phyloP scores from a whole-genome alignment of 2,113 vertebrate species.

The Struthio camelus region DNA sequence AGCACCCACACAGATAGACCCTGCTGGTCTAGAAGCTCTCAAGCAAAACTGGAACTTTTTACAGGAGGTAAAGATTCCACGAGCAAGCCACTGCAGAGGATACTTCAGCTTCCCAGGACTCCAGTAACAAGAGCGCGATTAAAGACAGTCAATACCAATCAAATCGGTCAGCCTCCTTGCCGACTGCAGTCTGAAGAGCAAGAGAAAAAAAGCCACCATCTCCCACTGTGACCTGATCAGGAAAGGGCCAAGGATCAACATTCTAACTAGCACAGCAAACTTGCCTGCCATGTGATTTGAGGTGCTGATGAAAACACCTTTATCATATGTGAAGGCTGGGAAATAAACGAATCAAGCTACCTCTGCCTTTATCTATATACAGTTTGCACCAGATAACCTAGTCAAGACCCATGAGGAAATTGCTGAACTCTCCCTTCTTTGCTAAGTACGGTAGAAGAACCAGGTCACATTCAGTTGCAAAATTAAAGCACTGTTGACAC shows the following conservation, averaged over 20 bases:
- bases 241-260: neutral
- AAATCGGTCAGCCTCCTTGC: neutral
- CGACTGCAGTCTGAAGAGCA: neutral
- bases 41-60: neutral
- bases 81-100: neutral
- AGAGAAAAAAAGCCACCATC: neutral
- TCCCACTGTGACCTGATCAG: neutral
- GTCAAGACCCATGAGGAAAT: neutral
- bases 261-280: neutral
- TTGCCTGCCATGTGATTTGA: neutral
- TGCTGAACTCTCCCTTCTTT: neutral
- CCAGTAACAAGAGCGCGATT: neutral
- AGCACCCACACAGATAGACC: neutral
- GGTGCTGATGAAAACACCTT: neutral
- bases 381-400: neutral
- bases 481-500: neutral
- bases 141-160: neutral
- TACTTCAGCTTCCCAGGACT: neutral
- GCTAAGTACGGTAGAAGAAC: neutral
- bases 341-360: neutral
- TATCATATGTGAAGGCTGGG: neutral
- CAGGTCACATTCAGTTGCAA: neutral
- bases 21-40: neutral
- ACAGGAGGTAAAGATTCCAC: neutral
- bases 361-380: neutral